Evolutionary conservation across 2,888 invertebrate species (phyloP).

Genomic region (Lasioglossum leucozonium): DNA sequence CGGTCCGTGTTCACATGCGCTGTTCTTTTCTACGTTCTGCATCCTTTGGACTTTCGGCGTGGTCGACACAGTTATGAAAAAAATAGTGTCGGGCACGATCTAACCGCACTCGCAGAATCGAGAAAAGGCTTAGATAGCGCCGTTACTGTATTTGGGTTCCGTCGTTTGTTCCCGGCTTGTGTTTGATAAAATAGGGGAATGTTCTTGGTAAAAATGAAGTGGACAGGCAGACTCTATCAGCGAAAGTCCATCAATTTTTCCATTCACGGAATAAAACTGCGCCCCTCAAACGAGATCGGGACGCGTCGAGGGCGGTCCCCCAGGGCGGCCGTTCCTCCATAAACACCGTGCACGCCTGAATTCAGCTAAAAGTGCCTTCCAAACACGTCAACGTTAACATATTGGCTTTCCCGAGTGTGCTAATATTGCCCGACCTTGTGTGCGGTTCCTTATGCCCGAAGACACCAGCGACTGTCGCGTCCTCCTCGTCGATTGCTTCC

Average conservation of each 20-base stretch:
- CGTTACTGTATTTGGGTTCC: too few species aligned
- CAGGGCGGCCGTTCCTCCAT: background rate
- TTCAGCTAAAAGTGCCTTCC: slow-evolving; percentile 12
- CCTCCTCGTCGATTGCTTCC: slow-evolving; percentile 23
- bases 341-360: background rate
- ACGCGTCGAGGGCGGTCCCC: background rate
- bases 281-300: background rate
- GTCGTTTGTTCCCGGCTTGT: too few species aligned
- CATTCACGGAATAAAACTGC: background rate
- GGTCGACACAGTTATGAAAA: too few species aligned
- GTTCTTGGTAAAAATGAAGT: too few species aligned
- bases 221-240: too few species aligned
- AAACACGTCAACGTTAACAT: slow-evolving; percentile 15
- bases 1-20: too few species aligned
- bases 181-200: too few species aligned
- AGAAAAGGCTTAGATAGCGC: too few species aligned
- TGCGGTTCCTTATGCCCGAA: slow-evolving; percentile 10
- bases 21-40: too few species aligned
- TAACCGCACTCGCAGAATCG: too few species aligned
- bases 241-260: background rate
- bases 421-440: slow-evolving; percentile 11
- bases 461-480: slow-evolving; percentile 11
- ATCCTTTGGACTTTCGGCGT: too few species aligned
- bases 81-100: too few species aligned
- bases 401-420: slow-evolving; percentile 6